These are phyloP conservation scores for Kradibia gibbosae DNA, from an alignment of 1,140 invertebrate genomes.

Conservation along the genomic window DNA sequence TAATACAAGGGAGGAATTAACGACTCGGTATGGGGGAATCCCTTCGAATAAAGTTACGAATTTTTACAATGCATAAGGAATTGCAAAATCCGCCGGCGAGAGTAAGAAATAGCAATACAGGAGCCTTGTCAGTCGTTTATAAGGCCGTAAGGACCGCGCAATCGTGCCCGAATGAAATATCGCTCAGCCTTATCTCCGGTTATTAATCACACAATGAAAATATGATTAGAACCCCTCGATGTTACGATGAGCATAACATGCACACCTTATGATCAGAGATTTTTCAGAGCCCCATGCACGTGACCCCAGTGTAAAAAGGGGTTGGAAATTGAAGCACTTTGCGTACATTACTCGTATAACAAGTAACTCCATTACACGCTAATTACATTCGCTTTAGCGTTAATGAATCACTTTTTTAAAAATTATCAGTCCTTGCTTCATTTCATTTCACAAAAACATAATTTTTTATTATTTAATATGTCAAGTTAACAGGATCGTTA, in stretches of 20 bases:
- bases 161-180: neutral
- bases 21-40: neutral
- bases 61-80: conserved; percentile 11
- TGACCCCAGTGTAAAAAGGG: conserved; percentile 32
- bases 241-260: neutral
- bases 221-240: conserved; percentile 38
- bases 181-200: neutral
- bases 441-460: neutral
- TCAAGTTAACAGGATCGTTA: neutral
- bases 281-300: conserved; percentile 32
- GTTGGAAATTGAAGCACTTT: conserved; percentile 37
- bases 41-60: neutral
- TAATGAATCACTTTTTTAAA: conserved; percentile 33
- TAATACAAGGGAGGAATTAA: neutral
- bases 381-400: conserved; percentile 20
- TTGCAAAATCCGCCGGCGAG: neutral
- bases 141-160: too few species aligned
- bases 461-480: neutral
- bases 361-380: conserved; percentile 23
- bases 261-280: conserved; percentile 33
- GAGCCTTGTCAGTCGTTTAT: neutral
- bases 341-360: conserved; percentile 22
- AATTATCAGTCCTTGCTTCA: neutral
- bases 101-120: neutral
- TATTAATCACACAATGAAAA: conserved; percentile 43